Evolutionary conservation across 2,797 vertebrate genomes (phyloP).

Genomic region (Pagetopsis macropterus): DNA sequence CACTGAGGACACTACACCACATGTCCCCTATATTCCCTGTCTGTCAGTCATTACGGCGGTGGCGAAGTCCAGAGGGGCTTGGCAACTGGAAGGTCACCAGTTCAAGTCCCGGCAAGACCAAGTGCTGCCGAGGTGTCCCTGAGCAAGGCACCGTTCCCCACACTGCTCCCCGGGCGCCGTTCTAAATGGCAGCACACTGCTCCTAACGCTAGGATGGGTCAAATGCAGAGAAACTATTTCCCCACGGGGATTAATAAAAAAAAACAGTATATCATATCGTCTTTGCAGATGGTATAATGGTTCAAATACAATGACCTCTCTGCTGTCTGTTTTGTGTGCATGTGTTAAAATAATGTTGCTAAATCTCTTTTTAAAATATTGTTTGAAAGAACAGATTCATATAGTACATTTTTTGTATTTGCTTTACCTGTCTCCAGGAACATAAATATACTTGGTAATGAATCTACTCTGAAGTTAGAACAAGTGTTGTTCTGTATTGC

Average conservation of each 20-base stretch:
- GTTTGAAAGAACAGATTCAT: slow-evolving; percentile 48
- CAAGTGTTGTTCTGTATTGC: not conserved
- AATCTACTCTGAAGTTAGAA: not conserved
- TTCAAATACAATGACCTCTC: slow-evolving; percentile 45
- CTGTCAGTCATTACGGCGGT: not conserved
- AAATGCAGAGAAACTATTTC: too few relatives aligned
- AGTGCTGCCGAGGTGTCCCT: too few relatives aligned
- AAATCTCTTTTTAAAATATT: slow-evolving; percentile 60
- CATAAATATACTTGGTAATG: not conserved
- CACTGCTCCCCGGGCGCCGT: too few relatives aligned
- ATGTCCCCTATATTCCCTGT: not conserved
- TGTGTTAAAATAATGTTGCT: slow-evolving; percentile 54
- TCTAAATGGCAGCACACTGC: too few relatives aligned
- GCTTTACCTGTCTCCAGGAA: not conserved
- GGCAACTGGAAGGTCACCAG: too few relatives aligned
- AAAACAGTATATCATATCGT: not conserved
- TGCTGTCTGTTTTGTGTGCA: slow-evolving; percentile 59
- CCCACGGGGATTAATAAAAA: too few relatives aligned
- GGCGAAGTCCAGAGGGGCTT: too few relatives aligned
- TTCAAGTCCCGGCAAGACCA: too few relatives aligned
- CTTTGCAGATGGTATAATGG: slow-evolving; percentile 33
- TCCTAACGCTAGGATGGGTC: too few relatives aligned
- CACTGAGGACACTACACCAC: slow-evolving; percentile 61
- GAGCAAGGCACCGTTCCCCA: too few relatives aligned
- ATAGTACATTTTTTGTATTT: slow-evolving; percentile 15